phyloP scores from a whole-genome alignment of 2,797 vertebrate genomes.

The Sebastes hopkinsi region DNA sequence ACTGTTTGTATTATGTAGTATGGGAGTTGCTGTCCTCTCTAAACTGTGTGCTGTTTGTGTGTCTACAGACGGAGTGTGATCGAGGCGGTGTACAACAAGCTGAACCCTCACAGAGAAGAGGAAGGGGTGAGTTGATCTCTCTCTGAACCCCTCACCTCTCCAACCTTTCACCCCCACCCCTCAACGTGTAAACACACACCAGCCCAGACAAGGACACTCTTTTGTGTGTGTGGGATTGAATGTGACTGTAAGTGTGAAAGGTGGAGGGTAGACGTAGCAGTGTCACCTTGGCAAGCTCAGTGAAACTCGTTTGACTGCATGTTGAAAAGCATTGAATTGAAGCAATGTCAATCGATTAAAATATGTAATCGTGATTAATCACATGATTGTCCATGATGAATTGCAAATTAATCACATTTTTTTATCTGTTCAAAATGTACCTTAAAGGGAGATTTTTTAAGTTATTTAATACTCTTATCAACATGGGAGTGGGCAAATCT shows the following conservation, averaged over 20 bases:
- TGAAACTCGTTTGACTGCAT: constrained; percentile 9
- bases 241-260: constrained; percentile 20
- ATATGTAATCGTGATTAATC: too few species aligned
- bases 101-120: constrained; percentile 99
- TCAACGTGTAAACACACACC: constrained; percentile 46
- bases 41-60: constrained; percentile 44
- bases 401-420: too few species aligned
- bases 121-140: constrained; percentile 93
- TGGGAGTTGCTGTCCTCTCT: constrained; percentile 1
- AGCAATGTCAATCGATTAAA: too few species aligned
- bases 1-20: not conserved
- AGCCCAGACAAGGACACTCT: constrained; percentile 38
- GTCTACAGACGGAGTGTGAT: constrained; percentile 93
- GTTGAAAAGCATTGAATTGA: constrained; percentile 5
- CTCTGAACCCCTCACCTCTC: constrained; percentile 31
- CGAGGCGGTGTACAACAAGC: constrained; percentile 97
- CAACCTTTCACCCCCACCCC: constrained; percentile 9
- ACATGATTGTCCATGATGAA: too few species aligned
- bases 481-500: too few species aligned
- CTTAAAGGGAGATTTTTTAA: too few species aligned
- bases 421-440: too few species aligned
- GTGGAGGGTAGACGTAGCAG: constrained; percentile 1
- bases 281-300: constrained; percentile 10
- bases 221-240: constrained; percentile 12
- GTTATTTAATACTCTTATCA: too few species aligned